Evolutionary conservation across 2,888 invertebrate genomes (phyloP).

Genomic region (Exephanes ischioxanthus): DNA sequence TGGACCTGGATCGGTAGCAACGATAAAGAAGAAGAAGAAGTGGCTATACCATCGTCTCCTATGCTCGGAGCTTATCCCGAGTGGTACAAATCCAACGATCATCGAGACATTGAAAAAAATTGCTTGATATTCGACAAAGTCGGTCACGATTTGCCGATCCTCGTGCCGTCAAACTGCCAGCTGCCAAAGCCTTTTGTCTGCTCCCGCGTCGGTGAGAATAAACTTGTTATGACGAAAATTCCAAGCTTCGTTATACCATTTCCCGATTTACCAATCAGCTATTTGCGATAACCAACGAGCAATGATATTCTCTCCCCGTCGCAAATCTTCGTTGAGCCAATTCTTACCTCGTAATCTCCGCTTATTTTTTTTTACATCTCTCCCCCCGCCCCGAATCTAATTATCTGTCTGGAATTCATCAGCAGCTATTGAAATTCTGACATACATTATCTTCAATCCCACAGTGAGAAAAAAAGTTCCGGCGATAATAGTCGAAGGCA

Average conservation of each 20-base stretch:
- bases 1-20: slow-evolving; percentile 67
- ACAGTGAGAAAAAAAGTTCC: slow-evolving; percentile 45
- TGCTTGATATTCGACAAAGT: slow-evolving; percentile 69
- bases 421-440: neutral
- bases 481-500: slow-evolving; percentile 47
- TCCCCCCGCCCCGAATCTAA: neutral
- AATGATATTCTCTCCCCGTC: slow-evolving; percentile 14
- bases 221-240: slow-evolving; percentile 2
- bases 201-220: slow-evolving; percentile 67
- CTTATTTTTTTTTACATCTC: neutral
- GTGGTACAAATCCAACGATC: slow-evolving; percentile 60
- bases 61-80: slow-evolving; percentile 56
- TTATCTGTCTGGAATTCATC: neutral
- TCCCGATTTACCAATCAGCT: neutral
- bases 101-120: slow-evolving; percentile 55
- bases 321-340: slow-evolving; percentile 21
- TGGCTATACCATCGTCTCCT: slow-evolving; percentile 36
- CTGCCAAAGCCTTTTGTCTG: slow-evolving; percentile 67
- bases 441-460: neutral
- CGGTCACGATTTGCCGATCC: slow-evolving; percentile 67
- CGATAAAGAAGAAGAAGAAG: slow-evolving; percentile 36
- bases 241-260: neutral
- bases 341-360: neutral
- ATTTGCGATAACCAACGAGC: neutral
- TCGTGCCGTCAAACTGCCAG: slow-evolving; percentile 68